These are phyloP conservation scores for Darevskia mixta DNA, from an alignment of 2,797 vertebrate species.

Conservation along the genomic window DNA sequence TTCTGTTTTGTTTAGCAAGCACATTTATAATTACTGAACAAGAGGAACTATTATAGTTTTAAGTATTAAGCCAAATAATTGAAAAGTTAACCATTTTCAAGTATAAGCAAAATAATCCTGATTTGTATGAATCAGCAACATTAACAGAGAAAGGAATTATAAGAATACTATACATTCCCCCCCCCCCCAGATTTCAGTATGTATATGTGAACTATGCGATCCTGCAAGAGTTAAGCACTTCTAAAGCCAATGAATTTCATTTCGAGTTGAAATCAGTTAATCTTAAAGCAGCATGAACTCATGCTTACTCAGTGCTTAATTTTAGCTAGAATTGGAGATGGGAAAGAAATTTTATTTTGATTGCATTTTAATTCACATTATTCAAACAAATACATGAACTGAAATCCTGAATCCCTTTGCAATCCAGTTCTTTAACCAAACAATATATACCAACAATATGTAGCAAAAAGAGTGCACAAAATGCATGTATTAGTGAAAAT, in stretches of 20 bases:
- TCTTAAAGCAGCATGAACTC: too few relatives aligned
- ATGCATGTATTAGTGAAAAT: too few relatives aligned
- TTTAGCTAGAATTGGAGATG: background rate
- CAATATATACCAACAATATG: too few relatives aligned
- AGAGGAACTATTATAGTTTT: background rate
- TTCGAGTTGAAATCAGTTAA: background rate
- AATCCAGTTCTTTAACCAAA: too few relatives aligned
- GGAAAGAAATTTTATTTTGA: too few relatives aligned
- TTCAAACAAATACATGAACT: too few relatives aligned
- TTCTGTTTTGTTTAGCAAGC: background rate
- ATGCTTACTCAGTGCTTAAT: too few relatives aligned
- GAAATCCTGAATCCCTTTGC: too few relatives aligned
- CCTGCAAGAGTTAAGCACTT: background rate
- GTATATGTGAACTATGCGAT: background rate
- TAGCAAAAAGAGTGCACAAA: too few relatives aligned
- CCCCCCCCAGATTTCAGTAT: background rate
- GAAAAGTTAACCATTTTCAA: constrained; percentile 23
- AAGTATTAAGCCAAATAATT: constrained; percentile 39
- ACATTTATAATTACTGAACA: constrained; percentile 22
- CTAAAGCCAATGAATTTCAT: background rate
- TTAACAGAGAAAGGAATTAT: background rate
- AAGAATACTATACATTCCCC: background rate
- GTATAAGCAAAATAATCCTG: constrained; percentile 17
- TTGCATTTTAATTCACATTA: too few relatives aligned
- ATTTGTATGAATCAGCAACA: constrained; percentile 12